A percentile compares a stretch with the other conserved stretches of the same genome.
phyloP scores from a whole-genome alignment of 37 sponge, comb jelly and placozoan genomes.

The Petrosia ficiformis region DNA sequence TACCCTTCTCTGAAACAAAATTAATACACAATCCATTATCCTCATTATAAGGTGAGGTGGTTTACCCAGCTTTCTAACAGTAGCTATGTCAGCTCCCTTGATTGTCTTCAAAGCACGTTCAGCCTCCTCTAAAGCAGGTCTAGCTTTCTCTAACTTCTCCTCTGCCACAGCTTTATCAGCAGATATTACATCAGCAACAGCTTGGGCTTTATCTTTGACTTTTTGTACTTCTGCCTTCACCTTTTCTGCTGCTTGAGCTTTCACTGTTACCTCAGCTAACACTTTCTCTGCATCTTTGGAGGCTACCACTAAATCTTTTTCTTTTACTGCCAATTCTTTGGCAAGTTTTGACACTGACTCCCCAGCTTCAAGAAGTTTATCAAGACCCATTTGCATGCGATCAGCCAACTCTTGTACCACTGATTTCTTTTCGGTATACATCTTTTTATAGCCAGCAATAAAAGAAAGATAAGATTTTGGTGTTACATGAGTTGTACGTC shows the following conservation, averaged over 20 bases:
- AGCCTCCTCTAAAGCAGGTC: constrained; percentile 95
- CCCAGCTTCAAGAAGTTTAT: constrained; percentile 95
- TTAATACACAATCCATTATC: constrained; percentile 98
- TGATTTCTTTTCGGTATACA: constrained; percentile 85
- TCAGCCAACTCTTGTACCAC: constrained; percentile 80
- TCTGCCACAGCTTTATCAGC: constrained; percentile 92
- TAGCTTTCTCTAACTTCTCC: constrained; percentile 87
- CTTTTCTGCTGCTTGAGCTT: constrained; percentile 97
- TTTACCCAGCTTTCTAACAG: constrained; percentile 95
- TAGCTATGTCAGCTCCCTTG: constrained; percentile 94
- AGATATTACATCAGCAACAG: constrained; percentile 90
- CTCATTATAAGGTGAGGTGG: constrained; percentile 99
- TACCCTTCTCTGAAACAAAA: constrained; percentile 83
- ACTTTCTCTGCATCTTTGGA: constrained; percentile 91
- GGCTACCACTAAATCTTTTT: constrained; percentile 94
- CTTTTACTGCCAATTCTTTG: constrained; percentile 92
- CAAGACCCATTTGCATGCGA: constrained; percentile 94
- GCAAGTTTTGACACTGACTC: constrained; percentile 83
- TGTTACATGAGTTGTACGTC: constrained; percentile 97
- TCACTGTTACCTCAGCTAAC: constrained; percentile 90
- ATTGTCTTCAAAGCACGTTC: constrained; percentile 98
- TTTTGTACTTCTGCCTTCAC: constrained; percentile 97
- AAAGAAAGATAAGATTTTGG: constrained; percentile 99
- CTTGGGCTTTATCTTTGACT: constrained; percentile 98
- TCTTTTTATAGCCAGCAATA: constrained; percentile 85